A percentile compares a stretch with the other conserved stretches of the same genome.
Evolutionary conservation across 1,140 invertebrate genomes (phyloP).

Genomic region (Zaprionus gabonicus): DNA sequence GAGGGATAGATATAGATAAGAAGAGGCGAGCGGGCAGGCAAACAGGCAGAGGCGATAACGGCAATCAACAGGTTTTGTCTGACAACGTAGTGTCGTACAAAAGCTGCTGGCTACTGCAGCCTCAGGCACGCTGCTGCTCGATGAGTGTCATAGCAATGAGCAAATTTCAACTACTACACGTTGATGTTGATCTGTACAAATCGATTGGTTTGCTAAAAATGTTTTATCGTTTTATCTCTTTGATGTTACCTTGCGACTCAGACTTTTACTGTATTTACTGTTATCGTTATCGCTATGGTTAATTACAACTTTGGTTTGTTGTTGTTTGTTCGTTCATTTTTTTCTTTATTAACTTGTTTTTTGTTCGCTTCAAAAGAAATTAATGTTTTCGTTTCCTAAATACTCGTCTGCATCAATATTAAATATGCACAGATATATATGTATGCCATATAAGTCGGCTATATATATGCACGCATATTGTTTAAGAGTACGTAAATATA

Average conservation of each 20-base stretch:
- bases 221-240: neutral
- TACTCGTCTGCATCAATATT: conserved; percentile 77
- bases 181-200: conserved; percentile 26
- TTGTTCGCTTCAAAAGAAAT: conserved; percentile 53
- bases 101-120: conserved; percentile 29
- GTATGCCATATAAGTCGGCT: conserved; percentile 42
- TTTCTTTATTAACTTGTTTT: conserved; percentile 1
- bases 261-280: conserved; percentile 21
- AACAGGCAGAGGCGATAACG: neutral
- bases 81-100: conserved; percentile 12
- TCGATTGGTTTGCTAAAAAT: conserved; percentile 12
- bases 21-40: neutral
- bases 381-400: conserved; percentile 67
- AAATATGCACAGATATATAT: conserved; percentile 46
- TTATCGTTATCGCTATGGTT: conserved; percentile 34
- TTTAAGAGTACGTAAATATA: conserved; percentile 45
- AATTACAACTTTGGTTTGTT: conserved; percentile 68
- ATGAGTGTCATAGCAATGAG: conserved; percentile 46
- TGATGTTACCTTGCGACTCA: conserved; percentile 35
- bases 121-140: neutral
- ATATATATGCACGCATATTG: conserved; percentile 51
- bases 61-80: conserved; percentile 37
- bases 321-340: conserved; percentile 50
- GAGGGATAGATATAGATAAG: neutral
- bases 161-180: conserved; percentile 42